Evolutionary conservation across 1,140 invertebrate species (phyloP).

Genomic region (Archegozetes longisetosus): DNA sequence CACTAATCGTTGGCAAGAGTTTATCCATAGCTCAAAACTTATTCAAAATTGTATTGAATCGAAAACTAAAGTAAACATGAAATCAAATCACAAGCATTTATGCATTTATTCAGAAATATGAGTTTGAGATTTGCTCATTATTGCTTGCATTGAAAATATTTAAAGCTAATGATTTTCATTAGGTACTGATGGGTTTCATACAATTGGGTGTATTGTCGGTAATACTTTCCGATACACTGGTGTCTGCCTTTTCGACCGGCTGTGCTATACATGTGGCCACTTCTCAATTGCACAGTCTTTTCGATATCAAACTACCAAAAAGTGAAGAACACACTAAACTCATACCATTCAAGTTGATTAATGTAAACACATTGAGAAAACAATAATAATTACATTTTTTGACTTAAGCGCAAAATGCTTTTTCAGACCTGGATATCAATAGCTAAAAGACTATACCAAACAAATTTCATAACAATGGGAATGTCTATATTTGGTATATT

Average conservation of each 20-base stretch:
- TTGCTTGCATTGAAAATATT: too few relatives aligned
- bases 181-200: conserved; percentile 27
- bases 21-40: too few relatives aligned
- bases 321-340: conserved; percentile 18
- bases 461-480: conserved; percentile 25
- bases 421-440: conserved; percentile 19
- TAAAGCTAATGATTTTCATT: too few relatives aligned
- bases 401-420: too few relatives aligned
- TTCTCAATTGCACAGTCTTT: conserved; percentile 32
- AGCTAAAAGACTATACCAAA: conserved; percentile 18
- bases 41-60: too few relatives aligned
- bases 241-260: conserved; percentile 35
- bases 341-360: conserved; percentile 13
- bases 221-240: conserved; percentile 33
- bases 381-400: neutral
- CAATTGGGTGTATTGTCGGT: conserved; percentile 33
- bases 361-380: conserved; percentile 17
- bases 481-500: conserved; percentile 26
- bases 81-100: too few relatives aligned
- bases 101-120: too few relatives aligned
- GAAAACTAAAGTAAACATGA: too few relatives aligned
- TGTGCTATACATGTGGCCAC: conserved; percentile 31
- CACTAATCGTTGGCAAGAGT: too few relatives aligned
- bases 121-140: too few relatives aligned
- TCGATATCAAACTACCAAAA: conserved; percentile 23